Conservation (phyloP, 2,888 invertebrate species). For the Poecilobothrus nobilitatus region DNA sequence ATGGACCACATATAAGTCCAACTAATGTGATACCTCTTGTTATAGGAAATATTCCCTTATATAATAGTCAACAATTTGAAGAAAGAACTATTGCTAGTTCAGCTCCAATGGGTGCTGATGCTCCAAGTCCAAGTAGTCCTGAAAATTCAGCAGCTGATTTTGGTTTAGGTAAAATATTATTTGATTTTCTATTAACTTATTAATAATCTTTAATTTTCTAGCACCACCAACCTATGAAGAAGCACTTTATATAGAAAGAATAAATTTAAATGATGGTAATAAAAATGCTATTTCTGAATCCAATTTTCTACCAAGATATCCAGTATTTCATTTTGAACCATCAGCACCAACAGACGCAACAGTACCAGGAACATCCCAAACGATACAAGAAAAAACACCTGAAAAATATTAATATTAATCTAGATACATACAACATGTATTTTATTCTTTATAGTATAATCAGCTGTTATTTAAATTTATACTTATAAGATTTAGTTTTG, state of each 20-base stretch:
- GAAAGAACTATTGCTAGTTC: background rate
- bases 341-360: background rate
- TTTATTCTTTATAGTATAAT: too few species aligned
- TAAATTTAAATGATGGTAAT: slow-evolving; percentile 33
- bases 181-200: background rate
- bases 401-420: too few species aligned
- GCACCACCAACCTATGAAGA: slow-evolving; percentile 43
- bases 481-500: too few species aligned
- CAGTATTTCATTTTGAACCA: slow-evolving; percentile 37
- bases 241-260: slow-evolving; percentile 36
- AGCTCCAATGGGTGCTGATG: slow-evolving; percentile 27
- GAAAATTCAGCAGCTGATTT: background rate
- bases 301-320: slow-evolving; percentile 39
- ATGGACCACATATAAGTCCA: slow-evolving; percentile 34
- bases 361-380: too few species aligned
- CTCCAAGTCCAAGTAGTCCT: background rate
- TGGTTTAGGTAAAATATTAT: background rate
- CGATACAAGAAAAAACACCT: too few species aligned
- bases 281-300: slow-evolving; percentile 30
- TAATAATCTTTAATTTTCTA: slow-evolving; percentile 20
- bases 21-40: slow-evolving; percentile 36
- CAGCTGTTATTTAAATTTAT: too few species aligned
- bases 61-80: slow-evolving; percentile 17
- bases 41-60: slow-evolving; percentile 40
- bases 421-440: too few species aligned